Evolutionary conservation across 1,140 invertebrate genomes (phyloP), one percentile per base, ranked within the genome.

Genomic region (Pseudachorutes palmiensis): DNA sequence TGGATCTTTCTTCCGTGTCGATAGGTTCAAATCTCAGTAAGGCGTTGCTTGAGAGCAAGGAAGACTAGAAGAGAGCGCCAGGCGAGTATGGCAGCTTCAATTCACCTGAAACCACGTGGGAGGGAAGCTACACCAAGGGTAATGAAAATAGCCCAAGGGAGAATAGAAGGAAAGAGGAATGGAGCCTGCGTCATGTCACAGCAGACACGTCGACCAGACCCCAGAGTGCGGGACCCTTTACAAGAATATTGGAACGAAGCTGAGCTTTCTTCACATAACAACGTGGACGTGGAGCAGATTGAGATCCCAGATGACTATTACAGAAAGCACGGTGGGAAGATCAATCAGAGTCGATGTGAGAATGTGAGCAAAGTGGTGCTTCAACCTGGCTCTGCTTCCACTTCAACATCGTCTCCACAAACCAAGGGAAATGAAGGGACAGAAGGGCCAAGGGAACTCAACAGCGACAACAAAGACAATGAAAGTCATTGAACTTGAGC

Each of bases 261-360:
- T 22, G 71, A 72, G 29, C 51, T 72, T 16, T 68, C 67, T 32
- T 64, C 71, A 14, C 71, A 72, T 41, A 62, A 70, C 45, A 61
- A 69, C 33, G 71, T 72, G 2, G 68, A 70, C 28, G 67, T 72
- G 41, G 71, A 72, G 29, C 67, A 70, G 19, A 69, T 72, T 30
- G 71, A 69, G 48, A 70, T 72, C 45, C 71, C 71, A 24, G 28
- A 48, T 3, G 49, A 67, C 5, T 67, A 66, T 62, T 32, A 55
- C 12, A 12, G 5, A 0, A 65, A 67, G 45, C 45, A 29, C 2
- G 64, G 59, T 26, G 33, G 19, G 28, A 65, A 29, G 55, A 1
- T n/a, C n/a, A n/a, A n/a, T n/a, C n/a, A n/a, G n/a, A n/a, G n/a
- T n/a, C n/a, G n/a, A n/a, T n/a, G n/a, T n/a, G n/a, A n/a, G n/a